Percentiles rank a stretch among this genome's conserved stretches.
phyloP scores from a whole-genome alignment of 2,113 vertebrate species.

The Notiomystis cincta region DNA sequence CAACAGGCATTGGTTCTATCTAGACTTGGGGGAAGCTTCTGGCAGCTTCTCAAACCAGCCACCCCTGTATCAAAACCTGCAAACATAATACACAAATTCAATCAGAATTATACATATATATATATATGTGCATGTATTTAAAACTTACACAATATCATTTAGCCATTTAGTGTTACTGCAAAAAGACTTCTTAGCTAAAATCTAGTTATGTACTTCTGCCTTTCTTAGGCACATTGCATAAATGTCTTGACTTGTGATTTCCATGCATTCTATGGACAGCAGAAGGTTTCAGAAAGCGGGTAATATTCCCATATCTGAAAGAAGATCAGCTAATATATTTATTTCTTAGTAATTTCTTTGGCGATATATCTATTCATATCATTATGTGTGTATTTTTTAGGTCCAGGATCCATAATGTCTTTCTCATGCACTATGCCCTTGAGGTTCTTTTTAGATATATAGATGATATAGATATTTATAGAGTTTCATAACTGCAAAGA shows the following conservation, averaged over 20 bases:
- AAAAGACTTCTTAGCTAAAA: background rate
- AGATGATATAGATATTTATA: background rate
- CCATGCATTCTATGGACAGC: background rate
- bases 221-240: background rate
- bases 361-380: accelerated
- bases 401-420: background rate
- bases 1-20: background rate
- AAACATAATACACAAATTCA: background rate
- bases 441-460: background rate
- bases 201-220: background rate
- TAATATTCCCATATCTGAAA: background rate
- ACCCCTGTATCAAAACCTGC: background rate
- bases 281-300: background rate
- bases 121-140: background rate
- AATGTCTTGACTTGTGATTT: background rate
- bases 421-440: background rate
- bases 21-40: background rate
- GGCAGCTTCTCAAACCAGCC: background rate
- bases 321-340: background rate
- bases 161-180: background rate
- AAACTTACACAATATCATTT: background rate
- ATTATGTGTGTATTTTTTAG: background rate
- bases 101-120: background rate
- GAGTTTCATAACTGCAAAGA: background rate
- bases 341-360: background rate